Evolutionary conservation across 2,797 vertebrate species (phyloP), one percentile per base, ranked within the genome.

Genomic region (Sorex maritimensis): DNA sequence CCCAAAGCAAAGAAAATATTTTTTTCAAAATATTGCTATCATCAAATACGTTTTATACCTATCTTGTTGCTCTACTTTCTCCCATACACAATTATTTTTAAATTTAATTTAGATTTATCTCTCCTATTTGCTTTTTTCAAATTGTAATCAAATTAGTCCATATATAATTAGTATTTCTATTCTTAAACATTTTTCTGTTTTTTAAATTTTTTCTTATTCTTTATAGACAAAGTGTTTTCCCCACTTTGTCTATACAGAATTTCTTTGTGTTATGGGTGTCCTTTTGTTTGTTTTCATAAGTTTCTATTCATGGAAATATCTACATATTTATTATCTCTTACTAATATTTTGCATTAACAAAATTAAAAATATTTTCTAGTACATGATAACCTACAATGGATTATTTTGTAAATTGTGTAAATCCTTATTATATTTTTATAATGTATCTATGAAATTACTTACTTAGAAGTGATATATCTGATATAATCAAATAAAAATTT

Each of bases 391-490:
- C 24, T 41, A 14, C 28, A 72, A n/a, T 34, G 13, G 49, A 77
- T 74, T 75, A 58, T 58, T 17, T 19, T 58, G 55, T 19, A 30
- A 65, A 80, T 44, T 68, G 41, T 86, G 21, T 30, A 44, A 55
- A 38, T 5, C 44, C 38, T 88, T 30, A 49, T 17, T 38, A 23
- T 75, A 74, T 58, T 88, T 94, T 86, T 49, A n/a, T 71, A 77
- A 4, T 74, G 6, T 38, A 4, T 81, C 65, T 82, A 23, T 49
- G 12, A 26, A 19, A 80, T n/a, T 65, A 19, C 80, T 81, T 71
- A 61, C 11, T 75, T 49, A 17, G 10, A 91, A 91, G 49, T 55
- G 58, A 78, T 14, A 82, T 81, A 90, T 80, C 81, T 85, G 38
- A 17, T 58, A 58, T 58, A 0, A 81, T 65, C 68, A 89, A 83